phyloP scores from a whole-genome alignment of 1,140 invertebrate species.

The Solenopsis invicta region DNA sequence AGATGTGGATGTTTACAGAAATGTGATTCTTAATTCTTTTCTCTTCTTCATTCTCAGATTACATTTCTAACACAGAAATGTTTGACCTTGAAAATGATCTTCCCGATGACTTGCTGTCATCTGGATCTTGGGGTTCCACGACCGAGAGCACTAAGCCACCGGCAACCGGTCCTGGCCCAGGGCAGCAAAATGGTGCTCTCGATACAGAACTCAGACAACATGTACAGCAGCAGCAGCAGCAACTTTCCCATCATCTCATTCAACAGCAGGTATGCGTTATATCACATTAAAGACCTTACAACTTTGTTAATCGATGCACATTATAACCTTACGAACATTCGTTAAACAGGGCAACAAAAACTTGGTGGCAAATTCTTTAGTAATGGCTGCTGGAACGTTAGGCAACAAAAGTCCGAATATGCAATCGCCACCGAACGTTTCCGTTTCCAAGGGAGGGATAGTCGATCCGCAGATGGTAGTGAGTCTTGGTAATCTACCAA shows the following conservation, averaged over 20 bases:
- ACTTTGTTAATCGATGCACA: background rate
- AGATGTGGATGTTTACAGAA: background rate
- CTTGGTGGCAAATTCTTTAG: constrained; percentile 90
- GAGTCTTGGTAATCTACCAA: constrained; percentile 88
- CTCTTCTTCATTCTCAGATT: constrained; percentile 81
- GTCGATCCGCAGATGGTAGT: constrained; percentile 88
- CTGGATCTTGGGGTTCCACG: constrained; percentile 90
- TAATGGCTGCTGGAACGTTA: constrained; percentile 90
- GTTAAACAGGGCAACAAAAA: constrained; percentile 90
- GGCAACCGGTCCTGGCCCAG: constrained; percentile 92
- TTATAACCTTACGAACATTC: constrained; percentile 16
- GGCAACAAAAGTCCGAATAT: constrained; percentile 93
- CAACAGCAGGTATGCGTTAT: constrained; percentile 86
- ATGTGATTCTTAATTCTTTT: constrained; percentile 14
- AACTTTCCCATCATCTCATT: constrained; percentile 90
- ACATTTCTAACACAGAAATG: constrained; percentile 92
- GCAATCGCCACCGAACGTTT: constrained; percentile 93
- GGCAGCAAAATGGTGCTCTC: constrained; percentile 91
- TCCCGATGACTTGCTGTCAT: constrained; percentile 95
- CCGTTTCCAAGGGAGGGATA: constrained; percentile 87
- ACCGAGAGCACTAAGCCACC: constrained; percentile 90
- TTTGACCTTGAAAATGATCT: constrained; percentile 96
- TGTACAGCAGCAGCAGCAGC: constrained; percentile 88
- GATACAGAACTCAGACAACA: constrained; percentile 87
- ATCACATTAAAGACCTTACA: background rate